Conservation (phyloP, 1,140 invertebrate species). For the Gonioctena quinquepunctata region DNA sequence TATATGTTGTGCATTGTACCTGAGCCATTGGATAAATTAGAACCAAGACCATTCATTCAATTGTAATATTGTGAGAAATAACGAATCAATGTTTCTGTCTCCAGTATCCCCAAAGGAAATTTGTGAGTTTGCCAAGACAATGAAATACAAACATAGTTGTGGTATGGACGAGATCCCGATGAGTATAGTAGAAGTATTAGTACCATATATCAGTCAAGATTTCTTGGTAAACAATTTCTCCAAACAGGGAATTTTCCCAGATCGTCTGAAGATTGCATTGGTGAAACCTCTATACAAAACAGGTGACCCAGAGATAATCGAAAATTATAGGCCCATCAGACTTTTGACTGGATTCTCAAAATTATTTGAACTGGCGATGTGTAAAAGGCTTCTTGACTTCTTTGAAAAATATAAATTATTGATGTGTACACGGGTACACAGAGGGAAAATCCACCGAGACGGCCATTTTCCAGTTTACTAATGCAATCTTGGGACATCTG, state of each 20-base stretch:
- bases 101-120: conserved; percentile 5
- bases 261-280: conserved; percentile 11
- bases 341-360: conserved; percentile 18
- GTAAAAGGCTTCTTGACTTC: neutral
- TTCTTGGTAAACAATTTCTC: conserved; percentile 19
- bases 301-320: conserved; percentile 2
- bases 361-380: neutral
- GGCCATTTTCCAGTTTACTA: conserved; percentile 10
- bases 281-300: conserved; percentile 14
- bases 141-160: conserved; percentile 20
- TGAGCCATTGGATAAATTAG: neutral
- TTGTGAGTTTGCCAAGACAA: neutral
- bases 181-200: neutral
- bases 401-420: neutral
- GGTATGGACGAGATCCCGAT: conserved; percentile 15
- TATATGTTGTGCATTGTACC: neutral
- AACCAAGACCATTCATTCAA: neutral
- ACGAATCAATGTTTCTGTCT: neutral
- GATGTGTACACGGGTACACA: conserved; percentile 1
- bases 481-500: neutral
- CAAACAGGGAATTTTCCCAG: conserved; percentile 2
- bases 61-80: neutral
- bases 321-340: conserved; percentile 22
- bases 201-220: neutral
- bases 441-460: conserved; percentile 16